Evolutionary conservation across 1,140 invertebrate genomes (phyloP).

Genomic region (Drosophila tropicalis): DNA sequence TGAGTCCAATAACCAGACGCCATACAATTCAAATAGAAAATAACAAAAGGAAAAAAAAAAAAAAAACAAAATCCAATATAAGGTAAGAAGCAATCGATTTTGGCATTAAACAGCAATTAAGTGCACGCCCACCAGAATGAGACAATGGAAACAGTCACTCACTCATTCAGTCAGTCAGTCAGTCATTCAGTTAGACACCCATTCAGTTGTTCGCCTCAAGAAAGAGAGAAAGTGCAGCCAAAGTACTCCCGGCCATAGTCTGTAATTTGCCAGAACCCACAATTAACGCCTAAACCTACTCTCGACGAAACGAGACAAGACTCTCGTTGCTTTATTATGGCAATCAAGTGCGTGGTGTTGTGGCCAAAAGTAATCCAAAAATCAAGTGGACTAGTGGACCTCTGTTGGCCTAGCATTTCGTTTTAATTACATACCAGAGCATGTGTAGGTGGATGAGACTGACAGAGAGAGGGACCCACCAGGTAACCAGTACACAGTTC

Average conservation of each 20-base stretch:
- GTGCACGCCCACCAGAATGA: conserved; percentile 31
- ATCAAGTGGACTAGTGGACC: conserved; percentile 33
- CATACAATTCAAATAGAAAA: conserved; percentile 4
- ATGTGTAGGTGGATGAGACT: conserved; percentile 10
- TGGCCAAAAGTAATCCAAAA: conserved; percentile 22
- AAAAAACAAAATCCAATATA: conserved; percentile 43
- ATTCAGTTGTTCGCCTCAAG: conserved; percentile 19
- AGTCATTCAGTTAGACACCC: conserved; percentile 40
- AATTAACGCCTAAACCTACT: conserved; percentile 75
- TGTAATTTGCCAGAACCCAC: conserved; percentile 74
- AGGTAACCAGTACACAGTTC: background rate
- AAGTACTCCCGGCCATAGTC: conserved; percentile 28
- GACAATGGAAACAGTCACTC: conserved; percentile 30
- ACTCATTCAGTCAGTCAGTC: conserved; percentile 55
- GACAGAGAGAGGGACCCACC: conserved; percentile 43
- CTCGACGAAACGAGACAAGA: background rate
- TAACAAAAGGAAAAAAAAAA: conserved; percentile 27
- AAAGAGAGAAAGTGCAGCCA: conserved; percentile 69
- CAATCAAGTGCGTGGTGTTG: conserved; percentile 61
- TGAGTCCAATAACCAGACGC: conserved; percentile 37
- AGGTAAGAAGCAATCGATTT: conserved; percentile 73
- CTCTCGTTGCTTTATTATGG: conserved; percentile 40
- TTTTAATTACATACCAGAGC: conserved; percentile 64
- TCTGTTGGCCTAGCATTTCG: conserved; percentile 9
- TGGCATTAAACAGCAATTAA: conserved; percentile 62